Base-by-base conservation (phyloP, 2,113 vertebrate genomes). In the Microtus ochrogaster region DNA sequence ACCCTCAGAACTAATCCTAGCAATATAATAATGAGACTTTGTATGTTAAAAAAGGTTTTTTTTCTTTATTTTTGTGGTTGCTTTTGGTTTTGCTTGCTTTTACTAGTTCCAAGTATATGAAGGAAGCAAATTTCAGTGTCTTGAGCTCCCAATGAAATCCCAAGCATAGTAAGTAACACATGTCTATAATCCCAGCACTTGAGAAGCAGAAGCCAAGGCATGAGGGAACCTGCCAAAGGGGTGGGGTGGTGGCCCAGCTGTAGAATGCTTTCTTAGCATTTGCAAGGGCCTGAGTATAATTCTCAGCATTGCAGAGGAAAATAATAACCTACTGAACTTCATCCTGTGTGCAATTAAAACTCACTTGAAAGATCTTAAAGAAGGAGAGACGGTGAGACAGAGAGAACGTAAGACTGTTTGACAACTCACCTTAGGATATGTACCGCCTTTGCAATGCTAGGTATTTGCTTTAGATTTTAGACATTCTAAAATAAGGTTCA, bases 1-100 rank as follows among this genome's bases (percentile, higher is more conserved):
- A 24, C 24, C 33, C 58, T 93, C 65, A 73, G 41, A 94, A 78
- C 78, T 74, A 93, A 47, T 88, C 30, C 63, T 92, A 47, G 55
- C 11, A 94, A 92, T 63, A 66, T 0, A 63, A 22, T 52, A 93
- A 92, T 94, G 26, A 95, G 74, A 74, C 39, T 68, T 89, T 3
- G 47, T 81, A 83, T 41, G 41, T 85, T 92, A 76, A 5, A 2
- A 68, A 49, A 39, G 52, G 12, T 7, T 76, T 3, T 76, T 81
- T 33, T 82, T 61, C 68, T 14, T 41, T 65, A 44, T 65, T 44
- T 44, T 44, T 84, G n/a, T 84, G 63, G n/a, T 16, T 58, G 68
- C 7, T 81, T 81, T 81, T 9, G 5, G 79, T 28, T 55, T 30
- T 85, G 61, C 2, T 85, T 17, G 16, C 82, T 12, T 63, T 66